Evolutionary conservation across 2,113 vertebrate species (phyloP).

Genomic region (Circaetus cinerascens): DNA sequence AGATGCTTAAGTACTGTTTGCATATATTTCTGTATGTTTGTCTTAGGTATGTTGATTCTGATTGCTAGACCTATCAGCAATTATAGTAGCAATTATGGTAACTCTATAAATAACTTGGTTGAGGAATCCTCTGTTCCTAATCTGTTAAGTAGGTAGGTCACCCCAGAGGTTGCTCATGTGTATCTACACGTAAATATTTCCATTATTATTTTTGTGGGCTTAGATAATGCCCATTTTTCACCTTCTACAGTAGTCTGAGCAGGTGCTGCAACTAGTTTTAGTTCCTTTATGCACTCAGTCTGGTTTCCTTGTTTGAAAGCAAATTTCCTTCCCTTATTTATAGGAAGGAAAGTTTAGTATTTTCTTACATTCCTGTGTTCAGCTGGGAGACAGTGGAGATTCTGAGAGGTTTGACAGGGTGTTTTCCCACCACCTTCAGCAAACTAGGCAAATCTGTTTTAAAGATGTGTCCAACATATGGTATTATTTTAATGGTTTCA

Average conservation of each 20-base stretch:
- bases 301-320: conserved; percentile 28
- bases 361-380: conserved; percentile 44
- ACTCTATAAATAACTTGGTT: not conserved
- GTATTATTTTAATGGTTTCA: conserved; percentile 56
- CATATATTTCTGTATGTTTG: not conserved
- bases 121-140: not conserved
- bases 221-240: not conserved
- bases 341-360: conserved; percentile 6
- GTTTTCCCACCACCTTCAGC: conserved; percentile 56
- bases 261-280: conserved; percentile 20
- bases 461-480: conserved; percentile 66
- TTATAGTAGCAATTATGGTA: not conserved
- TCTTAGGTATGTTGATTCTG: not conserved
- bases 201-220: not conserved
- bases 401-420: conserved; percentile 24
- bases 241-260: not conserved
- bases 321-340: conserved; percentile 14
- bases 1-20: not conserved
- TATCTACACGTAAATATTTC: not conserved
- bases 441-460: conserved; percentile 48
- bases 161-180: not conserved
- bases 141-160: not conserved
- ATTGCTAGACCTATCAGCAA: not conserved
- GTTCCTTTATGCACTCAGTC: not conserved
- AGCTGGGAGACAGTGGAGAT: conserved; percentile 51